Evolutionary conservation across 92 coral and sea anemone genomes (phyloP).

Genomic region (Isaurus tuberculatus): DNA sequence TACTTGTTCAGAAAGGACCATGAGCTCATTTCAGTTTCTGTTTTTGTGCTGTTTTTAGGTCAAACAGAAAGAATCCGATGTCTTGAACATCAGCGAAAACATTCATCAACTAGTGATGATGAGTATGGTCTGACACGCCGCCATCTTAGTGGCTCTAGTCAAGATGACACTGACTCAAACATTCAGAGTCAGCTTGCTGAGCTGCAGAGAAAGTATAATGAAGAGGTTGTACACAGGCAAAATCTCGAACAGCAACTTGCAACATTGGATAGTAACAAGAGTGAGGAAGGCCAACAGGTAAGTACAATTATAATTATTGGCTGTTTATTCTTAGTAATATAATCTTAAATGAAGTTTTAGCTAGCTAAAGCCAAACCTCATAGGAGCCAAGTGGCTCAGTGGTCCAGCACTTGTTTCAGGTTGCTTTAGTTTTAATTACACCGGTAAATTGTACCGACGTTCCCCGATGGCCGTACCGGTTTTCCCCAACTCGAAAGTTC

Average conservation of each 20-base stretch:
- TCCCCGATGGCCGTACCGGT: too few relatives aligned
- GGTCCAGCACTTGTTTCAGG: too few relatives aligned
- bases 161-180: constrained; percentile 12
- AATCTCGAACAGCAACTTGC: constrained; percentile 27
- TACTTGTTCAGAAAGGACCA: too few relatives aligned
- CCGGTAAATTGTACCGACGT: too few relatives aligned
- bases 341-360: too few relatives aligned
- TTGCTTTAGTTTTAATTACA: too few relatives aligned
- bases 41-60: constrained; percentile 30
- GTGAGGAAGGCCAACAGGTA: constrained; percentile 3
- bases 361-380: too few relatives aligned
- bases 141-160: constrained; percentile 41
- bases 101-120: constrained; percentile 40
- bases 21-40: not conserved
- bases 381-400: too few relatives aligned
- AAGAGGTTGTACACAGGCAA: constrained; percentile 44
- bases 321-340: too few relatives aligned
- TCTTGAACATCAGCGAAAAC: constrained; percentile 50
- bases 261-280: constrained; percentile 16
- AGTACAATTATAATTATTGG: too few relatives aligned
- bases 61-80: constrained; percentile 63
- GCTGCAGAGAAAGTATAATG: constrained; percentile 54
- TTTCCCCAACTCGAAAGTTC: too few relatives aligned
- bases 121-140: constrained; percentile 15
- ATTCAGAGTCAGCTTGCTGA: constrained; percentile 28